These are phyloP conservation scores for Aporophyla lueneburgensis DNA, from an alignment of 2,888 invertebrate genomes.

Conservation along the genomic window DNA sequence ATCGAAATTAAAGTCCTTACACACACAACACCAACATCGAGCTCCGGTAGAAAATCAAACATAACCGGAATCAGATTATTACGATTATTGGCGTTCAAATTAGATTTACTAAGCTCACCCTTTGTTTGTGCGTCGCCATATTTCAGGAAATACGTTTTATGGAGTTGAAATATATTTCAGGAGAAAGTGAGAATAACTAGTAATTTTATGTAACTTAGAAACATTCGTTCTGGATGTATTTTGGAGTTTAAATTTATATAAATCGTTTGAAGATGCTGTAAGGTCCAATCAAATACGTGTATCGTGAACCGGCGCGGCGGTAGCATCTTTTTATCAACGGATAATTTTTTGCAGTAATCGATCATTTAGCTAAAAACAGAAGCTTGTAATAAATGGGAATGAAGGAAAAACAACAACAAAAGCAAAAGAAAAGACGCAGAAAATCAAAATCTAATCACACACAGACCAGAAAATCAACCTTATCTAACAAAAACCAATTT, in stretches of 20 bases:
- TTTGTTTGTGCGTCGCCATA: conserved; percentile 30
- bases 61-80: conserved; percentile 66
- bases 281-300: background rate
- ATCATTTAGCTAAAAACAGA: background rate
- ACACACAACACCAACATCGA: background rate
- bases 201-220: background rate
- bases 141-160: conserved; percentile 6
- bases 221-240: background rate
- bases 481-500: conserved; percentile 21
- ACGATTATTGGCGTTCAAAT: conserved; percentile 65
- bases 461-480: conserved; percentile 12
- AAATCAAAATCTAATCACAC: conserved; percentile 18
- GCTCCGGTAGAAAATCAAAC: conserved; percentile 47
- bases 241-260: background rate
- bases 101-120: conserved; percentile 45
- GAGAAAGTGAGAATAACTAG: background rate
- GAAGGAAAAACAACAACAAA: background rate
- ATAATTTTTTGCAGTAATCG: background rate
- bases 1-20: background rate
- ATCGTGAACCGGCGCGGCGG: background rate
- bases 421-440: background rate
- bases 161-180: background rate
- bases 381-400: background rate
- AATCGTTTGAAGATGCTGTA: background rate
- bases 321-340: background rate